Evolutionary conservation across 2,888 invertebrate species (phyloP).

Genomic region (Venustoraphidia nigricollis): DNA sequence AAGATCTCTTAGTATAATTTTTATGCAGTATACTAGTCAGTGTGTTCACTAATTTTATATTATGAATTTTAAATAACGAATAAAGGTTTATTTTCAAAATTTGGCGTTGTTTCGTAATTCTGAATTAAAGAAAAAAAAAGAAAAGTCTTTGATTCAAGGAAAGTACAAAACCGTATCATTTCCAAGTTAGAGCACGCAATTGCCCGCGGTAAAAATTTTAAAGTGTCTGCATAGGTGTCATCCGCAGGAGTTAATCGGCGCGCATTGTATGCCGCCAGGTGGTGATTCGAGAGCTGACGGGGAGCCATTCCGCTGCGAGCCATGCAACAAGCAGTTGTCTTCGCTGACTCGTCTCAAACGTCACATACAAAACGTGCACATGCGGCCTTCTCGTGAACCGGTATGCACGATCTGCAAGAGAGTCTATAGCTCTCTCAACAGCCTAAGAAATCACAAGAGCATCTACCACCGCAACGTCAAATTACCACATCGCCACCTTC

Average conservation of each 20-base stretch:
- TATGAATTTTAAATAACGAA: too few species aligned
- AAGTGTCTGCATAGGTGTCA: conserved; percentile 27
- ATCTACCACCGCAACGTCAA: conserved; percentile 76
- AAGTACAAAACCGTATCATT: too few species aligned
- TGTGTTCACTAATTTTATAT: too few species aligned
- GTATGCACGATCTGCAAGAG: conserved; percentile 87
- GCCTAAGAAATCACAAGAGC: conserved; percentile 82
- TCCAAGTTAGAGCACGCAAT: too few species aligned
- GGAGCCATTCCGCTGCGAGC: conserved; percentile 82
- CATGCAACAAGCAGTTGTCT: conserved; percentile 81
- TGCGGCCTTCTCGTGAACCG: conserved; percentile 78
- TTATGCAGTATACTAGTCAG: too few species aligned
- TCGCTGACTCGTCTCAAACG: conserved; percentile 77
- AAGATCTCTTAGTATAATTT: too few species aligned
- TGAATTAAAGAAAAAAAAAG: too few species aligned
- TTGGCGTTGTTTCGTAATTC: too few species aligned
- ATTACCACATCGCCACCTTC: conserved; percentile 4
- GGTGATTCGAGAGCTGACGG: conserved; percentile 42
- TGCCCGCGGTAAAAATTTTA: conserved; percentile 16
- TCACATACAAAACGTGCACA: conserved; percentile 85
- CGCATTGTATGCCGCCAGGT: conserved; percentile 42
- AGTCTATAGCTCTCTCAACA: conserved; percentile 82
- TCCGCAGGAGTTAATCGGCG: conserved; percentile 18
- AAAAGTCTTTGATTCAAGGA: too few species aligned
- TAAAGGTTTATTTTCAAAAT: too few species aligned